A percentile compares a stretch with the other conserved stretches of the same genome.
Conservation (phyloP, 2,888 invertebrate species). For the Myathropa florea region DNA sequence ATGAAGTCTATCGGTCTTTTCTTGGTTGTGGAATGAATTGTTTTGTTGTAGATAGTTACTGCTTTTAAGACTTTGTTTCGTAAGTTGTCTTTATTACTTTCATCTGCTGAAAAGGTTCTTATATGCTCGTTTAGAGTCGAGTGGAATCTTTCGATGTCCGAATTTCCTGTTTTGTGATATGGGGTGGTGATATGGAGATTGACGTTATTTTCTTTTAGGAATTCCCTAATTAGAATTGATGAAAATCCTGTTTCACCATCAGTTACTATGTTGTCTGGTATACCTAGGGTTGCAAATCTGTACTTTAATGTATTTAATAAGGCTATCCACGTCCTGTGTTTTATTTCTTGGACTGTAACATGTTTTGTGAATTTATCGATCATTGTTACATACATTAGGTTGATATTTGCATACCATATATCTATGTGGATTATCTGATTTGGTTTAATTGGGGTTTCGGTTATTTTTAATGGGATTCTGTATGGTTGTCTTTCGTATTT, state of each 20-base stretch:
- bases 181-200: conserved; percentile 29
- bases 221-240: conserved; percentile 9
- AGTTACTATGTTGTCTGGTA: conserved; percentile 30
- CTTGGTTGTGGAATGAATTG: conserved; percentile 31
- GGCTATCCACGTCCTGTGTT: conserved; percentile 37
- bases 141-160: conserved; percentile 47
- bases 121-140: conserved; percentile 45
- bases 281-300: conserved; percentile 33
- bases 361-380: conserved; percentile 42
- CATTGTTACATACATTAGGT: conserved; percentile 33
- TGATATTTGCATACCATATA: conserved; percentile 23
- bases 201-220: conserved; percentile 2
- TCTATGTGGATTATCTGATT: conserved; percentile 33
- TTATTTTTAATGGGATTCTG: conserved; percentile 5
- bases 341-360: conserved; percentile 22
- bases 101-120: conserved; percentile 19
- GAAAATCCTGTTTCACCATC: conserved; percentile 22
- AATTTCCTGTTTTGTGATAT: conserved; percentile 11
- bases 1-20: conserved; percentile 18
- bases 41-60: conserved; percentile 14
- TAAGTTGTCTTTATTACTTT: conserved; percentile 18
- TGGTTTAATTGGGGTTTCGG: not conserved
- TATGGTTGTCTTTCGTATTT: conserved; percentile 28
- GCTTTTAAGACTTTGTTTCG: conserved; percentile 27
- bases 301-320: conserved; percentile 31